Evolutionary conservation across 2,113 vertebrate genomes (phyloP), one percentile per base, ranked within the genome.

Genomic region (Anas platyrhynchos): DNA sequence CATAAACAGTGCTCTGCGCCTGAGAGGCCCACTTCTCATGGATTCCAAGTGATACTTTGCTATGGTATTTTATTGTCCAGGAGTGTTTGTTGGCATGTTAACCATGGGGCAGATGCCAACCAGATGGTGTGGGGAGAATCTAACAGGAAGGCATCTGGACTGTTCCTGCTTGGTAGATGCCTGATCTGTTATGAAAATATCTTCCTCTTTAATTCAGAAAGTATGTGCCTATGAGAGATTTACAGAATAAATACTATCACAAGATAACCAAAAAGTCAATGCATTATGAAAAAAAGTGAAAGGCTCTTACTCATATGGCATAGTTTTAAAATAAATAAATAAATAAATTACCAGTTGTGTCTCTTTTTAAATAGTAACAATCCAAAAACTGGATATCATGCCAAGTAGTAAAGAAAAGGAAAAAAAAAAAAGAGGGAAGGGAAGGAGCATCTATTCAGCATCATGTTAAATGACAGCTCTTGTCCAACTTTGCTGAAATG

Each of bases 61-160:
- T 58, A 88, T 63, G 31, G 27, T 84, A 55, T 91, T 91, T 93
- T 82, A 89, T 77, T 95, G 32, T 87, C 91, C 41, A 72, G 55
- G 86, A 29, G 29, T 52, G 34, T 73, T 54, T 72, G 22, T 73
- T 91, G 88, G 65, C 73, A 69, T 88, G 58, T 17, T 76, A 44
- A 72, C 21, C 44, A 23, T 75, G 52, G 81, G 66, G 79, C 69
- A 84, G 71, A 79, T 25, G 83, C 90, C 82, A 92, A 75, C 48
- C 88, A 96, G 86, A 87, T 96, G 90, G 88, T 90, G 38, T 73
- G 20, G 54, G 29, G 67, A 71, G 41, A 83, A 76, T 83, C 52
- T 73, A 89, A 36, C 71, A 94, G 41, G 75, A 83, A 93, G 92
- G 59, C 90, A 95, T 77, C 77, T 95, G 88, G 79, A 56, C 48